phyloP scores from a whole-genome alignment of 1,140 invertebrate genomes.

The Macrotrachela quadricornifera region DNA sequence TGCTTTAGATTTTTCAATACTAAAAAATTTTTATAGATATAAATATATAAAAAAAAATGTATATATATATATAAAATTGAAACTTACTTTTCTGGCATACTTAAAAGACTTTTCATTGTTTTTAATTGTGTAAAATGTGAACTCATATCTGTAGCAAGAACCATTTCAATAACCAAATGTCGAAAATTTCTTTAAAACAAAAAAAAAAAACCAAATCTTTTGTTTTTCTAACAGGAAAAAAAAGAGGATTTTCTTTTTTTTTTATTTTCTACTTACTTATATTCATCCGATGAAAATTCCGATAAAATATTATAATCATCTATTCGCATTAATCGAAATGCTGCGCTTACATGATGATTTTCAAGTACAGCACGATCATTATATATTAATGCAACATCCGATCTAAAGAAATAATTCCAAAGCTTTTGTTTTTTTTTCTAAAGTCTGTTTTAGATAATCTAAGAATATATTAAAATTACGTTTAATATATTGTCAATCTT shows the following conservation, averaged over 20 bases:
- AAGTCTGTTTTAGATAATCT: too few species aligned
- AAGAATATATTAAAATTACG: too few species aligned
- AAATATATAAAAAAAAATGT: too few species aligned
- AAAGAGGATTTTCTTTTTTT: constrained; percentile 25
- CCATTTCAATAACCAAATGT: constrained; percentile 39
- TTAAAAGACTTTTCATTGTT: constrained; percentile 68
- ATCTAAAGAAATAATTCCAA: too few species aligned
- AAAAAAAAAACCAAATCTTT: constrained; percentile 22
- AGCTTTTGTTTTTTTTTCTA: too few species aligned
- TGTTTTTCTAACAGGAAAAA: constrained; percentile 7
- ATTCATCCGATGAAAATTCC: constrained; percentile 73
- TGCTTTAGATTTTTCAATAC: constrained; percentile 75
- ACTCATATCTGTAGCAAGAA: constrained; percentile 42
- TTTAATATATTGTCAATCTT: too few species aligned
- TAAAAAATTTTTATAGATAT: background rate
- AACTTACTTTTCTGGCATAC: constrained; percentile 48
- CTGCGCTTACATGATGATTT: constrained; percentile 41
- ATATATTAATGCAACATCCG: constrained; percentile 46
- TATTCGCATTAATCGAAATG: constrained; percentile 41
- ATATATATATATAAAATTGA: background rate
- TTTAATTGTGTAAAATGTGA: constrained; percentile 77
- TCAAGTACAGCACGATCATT: constrained; percentile 42
- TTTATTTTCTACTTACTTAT: constrained; percentile 31
- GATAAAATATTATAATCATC: constrained; percentile 72
- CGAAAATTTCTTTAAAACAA: constrained; percentile 36